Conservation (phyloP, 92 coral and sea anemone genomes). For the Heliopora coerulea region DNA sequence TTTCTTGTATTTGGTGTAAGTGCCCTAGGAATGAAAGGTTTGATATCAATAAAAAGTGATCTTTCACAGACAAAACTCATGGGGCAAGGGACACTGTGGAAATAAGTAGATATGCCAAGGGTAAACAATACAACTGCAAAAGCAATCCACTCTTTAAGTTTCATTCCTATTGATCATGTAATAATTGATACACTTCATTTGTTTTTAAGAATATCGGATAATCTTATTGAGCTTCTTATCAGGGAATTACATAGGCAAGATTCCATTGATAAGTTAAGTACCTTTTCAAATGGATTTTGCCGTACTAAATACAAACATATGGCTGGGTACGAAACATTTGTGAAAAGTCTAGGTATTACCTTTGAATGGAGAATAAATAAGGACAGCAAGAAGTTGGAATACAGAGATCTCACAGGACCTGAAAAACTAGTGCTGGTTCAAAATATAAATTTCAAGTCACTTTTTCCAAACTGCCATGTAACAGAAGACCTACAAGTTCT, state of each 20-base stretch:
- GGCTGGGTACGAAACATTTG: slow-evolving; percentile 36
- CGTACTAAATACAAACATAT: slow-evolving; percentile 23
- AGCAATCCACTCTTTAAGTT: slow-evolving; percentile 31
- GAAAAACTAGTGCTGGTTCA: slow-evolving; percentile 12
- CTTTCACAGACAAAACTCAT: slow-evolving; percentile 11
- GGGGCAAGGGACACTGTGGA: slow-evolving; percentile 27
- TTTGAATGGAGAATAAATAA: slow-evolving; percentile 44
- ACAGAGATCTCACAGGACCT: slow-evolving; percentile 48
- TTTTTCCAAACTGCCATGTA: slow-evolving; percentile 34
- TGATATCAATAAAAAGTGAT: slow-evolving; percentile 18
- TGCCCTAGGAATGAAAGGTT: slow-evolving; percentile 41
- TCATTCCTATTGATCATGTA: slow-evolving; percentile 59
- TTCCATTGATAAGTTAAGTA: slow-evolving; percentile 4
- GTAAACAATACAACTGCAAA: slow-evolving; percentile 22
- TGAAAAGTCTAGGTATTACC: slow-evolving; percentile 36
- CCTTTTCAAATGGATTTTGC: slow-evolving; percentile 43
- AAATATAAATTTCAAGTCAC: not conserved
- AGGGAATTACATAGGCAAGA: slow-evolving; percentile 32
- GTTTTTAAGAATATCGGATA: slow-evolving; percentile 60
- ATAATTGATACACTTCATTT: slow-evolving; percentile 58
- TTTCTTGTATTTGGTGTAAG: slow-evolving; percentile 52
- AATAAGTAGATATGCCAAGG: not conserved
- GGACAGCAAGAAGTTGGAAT: slow-evolving; percentile 44
- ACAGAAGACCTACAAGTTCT: slow-evolving; percentile 25
- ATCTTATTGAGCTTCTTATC: slow-evolving; percentile 49